Conservation (phyloP, 2,113 vertebrate species). For the zebrafish (Danio rerio) region DNA sequence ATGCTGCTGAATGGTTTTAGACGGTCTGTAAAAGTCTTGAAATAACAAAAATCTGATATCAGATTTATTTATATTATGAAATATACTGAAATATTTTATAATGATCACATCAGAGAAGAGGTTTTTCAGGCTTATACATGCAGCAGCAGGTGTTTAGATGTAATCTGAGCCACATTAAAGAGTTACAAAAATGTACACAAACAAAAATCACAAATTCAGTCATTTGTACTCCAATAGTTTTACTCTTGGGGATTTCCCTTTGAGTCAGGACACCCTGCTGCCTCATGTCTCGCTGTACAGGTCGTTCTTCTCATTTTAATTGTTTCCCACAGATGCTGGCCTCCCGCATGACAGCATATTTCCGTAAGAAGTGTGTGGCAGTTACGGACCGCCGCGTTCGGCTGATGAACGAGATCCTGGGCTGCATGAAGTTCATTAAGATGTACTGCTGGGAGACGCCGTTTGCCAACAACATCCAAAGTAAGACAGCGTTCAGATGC, state of each 20-base stretch:
- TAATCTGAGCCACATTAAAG: neutral
- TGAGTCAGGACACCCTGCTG: neutral
- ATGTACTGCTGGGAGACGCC: conserved; percentile 84
- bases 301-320: neutral
- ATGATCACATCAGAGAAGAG: neutral
- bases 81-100: neutral
- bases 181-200: too few relatives aligned
- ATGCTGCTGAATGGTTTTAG: neutral
- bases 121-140: neutral
- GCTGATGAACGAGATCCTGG: conserved; percentile 83
- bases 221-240: neutral
- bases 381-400: conserved; percentile 81
- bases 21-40: neutral
- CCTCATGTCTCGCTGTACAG: neutral
- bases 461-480: conserved; percentile 75
- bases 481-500: conserved; percentile 66
- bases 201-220: neutral
- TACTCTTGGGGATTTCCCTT: neutral
- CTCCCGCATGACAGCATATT: conserved; percentile 81
- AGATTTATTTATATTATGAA: neutral
- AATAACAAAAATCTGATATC: neutral
- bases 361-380: conserved; percentile 78
- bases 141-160: neutral
- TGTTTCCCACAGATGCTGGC: conserved; percentile 75
- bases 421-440: conserved; percentile 84